Conservation (phyloP, 2,888 invertebrate species). For the Euphydryas editha region DNA sequence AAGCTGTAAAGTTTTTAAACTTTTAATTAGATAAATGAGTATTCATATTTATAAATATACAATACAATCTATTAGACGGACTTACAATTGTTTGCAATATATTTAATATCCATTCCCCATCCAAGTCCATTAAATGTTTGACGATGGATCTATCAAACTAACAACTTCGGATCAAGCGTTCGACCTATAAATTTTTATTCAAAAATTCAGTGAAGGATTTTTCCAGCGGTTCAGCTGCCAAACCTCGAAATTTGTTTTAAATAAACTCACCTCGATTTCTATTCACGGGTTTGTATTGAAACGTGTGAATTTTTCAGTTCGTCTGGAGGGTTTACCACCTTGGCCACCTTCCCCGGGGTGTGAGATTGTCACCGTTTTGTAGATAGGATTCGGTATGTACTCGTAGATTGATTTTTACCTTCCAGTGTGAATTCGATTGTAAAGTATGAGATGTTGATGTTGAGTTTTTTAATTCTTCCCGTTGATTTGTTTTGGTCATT, state of each 20-base stretch:
- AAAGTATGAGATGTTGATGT: too few species aligned
- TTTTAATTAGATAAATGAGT: too few species aligned
- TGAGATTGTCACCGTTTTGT: not conserved
- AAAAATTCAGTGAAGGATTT: slow-evolving; percentile 17
- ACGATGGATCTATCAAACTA: slow-evolving; percentile 17
- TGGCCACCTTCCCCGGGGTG: not conserved
- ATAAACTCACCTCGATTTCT: slow-evolving; percentile 39
- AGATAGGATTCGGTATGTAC: not conserved
- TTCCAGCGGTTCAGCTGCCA: slow-evolving; percentile 27
- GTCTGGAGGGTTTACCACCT: not conserved
- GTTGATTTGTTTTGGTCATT: not conserved
- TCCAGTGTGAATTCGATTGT: too few species aligned
- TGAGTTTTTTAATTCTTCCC: not conserved
- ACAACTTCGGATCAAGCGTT: slow-evolving; percentile 8
- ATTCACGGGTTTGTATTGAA: slow-evolving; percentile 31
- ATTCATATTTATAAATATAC: too few species aligned
- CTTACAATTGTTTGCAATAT: too few species aligned
- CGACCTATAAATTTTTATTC: slow-evolving; percentile 24
- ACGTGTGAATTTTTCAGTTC: slow-evolving; percentile 33
- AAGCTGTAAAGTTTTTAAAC: too few species aligned
- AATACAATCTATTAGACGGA: too few species aligned
- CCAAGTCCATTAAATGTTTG: slow-evolving; percentile 15
- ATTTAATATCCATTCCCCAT: not conserved
- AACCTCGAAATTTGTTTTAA: slow-evolving; percentile 42
- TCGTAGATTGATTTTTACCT: not conserved